These are phyloP conservation scores for Chaetorhynchus papuensis DNA, from an alignment of 2,113 vertebrate species.

Conservation along the genomic window DNA sequence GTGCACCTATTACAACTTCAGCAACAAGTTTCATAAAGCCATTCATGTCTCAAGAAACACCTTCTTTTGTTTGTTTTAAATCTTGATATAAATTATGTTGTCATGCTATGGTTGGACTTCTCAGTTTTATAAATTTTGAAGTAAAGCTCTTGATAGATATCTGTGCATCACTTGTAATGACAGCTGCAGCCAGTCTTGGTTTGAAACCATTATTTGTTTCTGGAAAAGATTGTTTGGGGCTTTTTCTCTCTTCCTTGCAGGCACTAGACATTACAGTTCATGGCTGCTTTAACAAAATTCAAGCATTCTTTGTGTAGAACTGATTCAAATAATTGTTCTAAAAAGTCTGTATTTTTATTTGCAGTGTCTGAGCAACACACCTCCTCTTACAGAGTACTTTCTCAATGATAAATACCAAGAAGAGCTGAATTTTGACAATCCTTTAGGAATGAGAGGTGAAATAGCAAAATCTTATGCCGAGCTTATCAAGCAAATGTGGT, in stretches of 20 bases:
- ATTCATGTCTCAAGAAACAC: background rate
- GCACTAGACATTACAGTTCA: background rate
- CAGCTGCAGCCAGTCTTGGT: background rate
- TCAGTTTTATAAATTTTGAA: background rate
- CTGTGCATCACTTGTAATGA: background rate
- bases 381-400: slow-evolving; percentile 94
- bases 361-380: slow-evolving; percentile 97
- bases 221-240: background rate
- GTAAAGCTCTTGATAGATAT: background rate
- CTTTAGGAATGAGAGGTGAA: slow-evolving; percentile 97
- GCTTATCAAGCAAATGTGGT: slow-evolving; percentile 96
- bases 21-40: background rate
- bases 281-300: background rate
- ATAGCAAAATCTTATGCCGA: slow-evolving; percentile 95
- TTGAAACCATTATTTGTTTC: background rate
- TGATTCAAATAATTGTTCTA: background rate
- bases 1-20: background rate
- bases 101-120: background rate
- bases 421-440: slow-evolving; percentile 97
- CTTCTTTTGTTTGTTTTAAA: background rate
- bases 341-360: slow-evolving; percentile 36
- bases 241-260: background rate
- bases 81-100: background rate
- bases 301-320: background rate
- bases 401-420: slow-evolving; percentile 95